phyloP scores from a whole-genome alignment of 2,113 vertebrate species.

The Felis chaus region DNA sequence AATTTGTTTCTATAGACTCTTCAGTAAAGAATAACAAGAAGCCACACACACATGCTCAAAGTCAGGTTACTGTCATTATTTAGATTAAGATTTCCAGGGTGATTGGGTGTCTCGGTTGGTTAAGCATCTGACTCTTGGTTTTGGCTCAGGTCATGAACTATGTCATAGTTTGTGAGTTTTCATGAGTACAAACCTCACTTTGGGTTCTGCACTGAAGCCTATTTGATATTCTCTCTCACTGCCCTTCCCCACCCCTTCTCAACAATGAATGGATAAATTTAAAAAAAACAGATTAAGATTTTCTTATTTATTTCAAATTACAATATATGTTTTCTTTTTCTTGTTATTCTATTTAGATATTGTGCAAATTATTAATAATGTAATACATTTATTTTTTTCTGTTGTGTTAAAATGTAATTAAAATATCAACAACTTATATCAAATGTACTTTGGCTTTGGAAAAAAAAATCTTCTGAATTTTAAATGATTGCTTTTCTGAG shows the following conservation, averaged over 20 bases:
- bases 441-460: not conserved
- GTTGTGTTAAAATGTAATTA: not conserved
- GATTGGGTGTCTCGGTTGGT: too few relatives aligned
- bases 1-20: not conserved
- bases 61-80: not conserved
- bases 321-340: not conserved
- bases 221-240: too few relatives aligned
- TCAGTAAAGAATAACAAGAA: not conserved
- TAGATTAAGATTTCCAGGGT: not conserved
- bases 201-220: too few relatives aligned
- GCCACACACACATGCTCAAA: not conserved
- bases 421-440: not conserved
- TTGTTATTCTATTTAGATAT: not conserved
- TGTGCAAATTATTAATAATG: not conserved
- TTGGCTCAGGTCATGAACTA: too few relatives aligned
- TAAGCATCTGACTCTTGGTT: too few relatives aligned
- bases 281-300: not conserved
- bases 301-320: not conserved
- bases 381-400: not conserved
- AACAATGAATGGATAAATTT: too few relatives aligned
- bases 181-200: too few relatives aligned
- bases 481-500: not conserved
- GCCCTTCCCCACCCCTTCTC: too few relatives aligned
- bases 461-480: not conserved
- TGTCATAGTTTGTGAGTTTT: too few relatives aligned